Conservation (phyloP, 2,888 invertebrate genomes). For the Portevinia maculata region DNA sequence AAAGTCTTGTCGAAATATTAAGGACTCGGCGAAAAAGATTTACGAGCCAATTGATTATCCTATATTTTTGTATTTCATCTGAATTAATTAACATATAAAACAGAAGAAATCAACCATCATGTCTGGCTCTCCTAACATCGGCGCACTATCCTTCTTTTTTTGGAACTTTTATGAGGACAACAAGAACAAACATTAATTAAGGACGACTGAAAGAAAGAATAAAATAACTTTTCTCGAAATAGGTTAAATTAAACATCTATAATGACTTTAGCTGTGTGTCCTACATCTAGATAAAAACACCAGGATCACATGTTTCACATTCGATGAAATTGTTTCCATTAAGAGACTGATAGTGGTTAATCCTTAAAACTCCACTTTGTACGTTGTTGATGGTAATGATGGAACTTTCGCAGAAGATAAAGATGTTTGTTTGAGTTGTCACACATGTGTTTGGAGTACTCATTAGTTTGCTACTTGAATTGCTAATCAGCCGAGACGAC, state of each 20-base stretch:
- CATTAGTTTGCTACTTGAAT: constrained; percentile 63
- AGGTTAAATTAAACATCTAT: constrained; percentile 32
- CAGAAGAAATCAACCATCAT: constrained; percentile 3
- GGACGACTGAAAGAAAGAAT: not conserved
- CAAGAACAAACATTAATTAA: constrained; percentile 31
- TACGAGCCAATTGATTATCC: constrained; percentile 24
- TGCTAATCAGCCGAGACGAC: constrained; percentile 45
- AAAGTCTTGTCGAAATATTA: constrained; percentile 21
- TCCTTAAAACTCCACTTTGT: constrained; percentile 52
- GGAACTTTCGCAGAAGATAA: constrained; percentile 49
- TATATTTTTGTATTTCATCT: not conserved
- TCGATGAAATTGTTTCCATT: constrained; percentile 14
- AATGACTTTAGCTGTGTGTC: constrained; percentile 12
- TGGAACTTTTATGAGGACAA: constrained; percentile 34
- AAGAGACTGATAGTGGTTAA: constrained; percentile 23
- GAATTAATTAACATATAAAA: constrained; percentile 52
- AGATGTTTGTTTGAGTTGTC: constrained; percentile 40
- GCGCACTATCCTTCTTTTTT: constrained; percentile 38
- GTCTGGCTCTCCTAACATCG: constrained; percentile 23
- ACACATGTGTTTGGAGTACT: constrained; percentile 56
- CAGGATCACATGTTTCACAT: constrained; percentile 39
- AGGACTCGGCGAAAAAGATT: constrained; percentile 5
- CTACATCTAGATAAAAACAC: constrained; percentile 1
- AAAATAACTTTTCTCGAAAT: not conserved
- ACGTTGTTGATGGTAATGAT: constrained; percentile 29